Evolutionary conservation across 2,888 invertebrate species (phyloP), one percentile per base, ranked within the genome.

Genomic region (Listrodromus nycthemerus): DNA sequence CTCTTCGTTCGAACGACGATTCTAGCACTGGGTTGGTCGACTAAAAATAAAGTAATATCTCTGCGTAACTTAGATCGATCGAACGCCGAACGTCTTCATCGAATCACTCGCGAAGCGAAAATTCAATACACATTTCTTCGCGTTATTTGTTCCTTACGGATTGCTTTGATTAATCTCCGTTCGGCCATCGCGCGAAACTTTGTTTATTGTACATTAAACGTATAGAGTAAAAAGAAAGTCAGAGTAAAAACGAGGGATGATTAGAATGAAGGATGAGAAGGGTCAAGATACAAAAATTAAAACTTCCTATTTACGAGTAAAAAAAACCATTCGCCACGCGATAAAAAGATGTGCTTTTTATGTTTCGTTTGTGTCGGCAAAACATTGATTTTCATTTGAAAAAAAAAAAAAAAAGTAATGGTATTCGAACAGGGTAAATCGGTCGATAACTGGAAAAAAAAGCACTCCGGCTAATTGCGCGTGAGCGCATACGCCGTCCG

Each of bases 241-340:
- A 71, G 74, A 78, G 71, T 83, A 83, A 82, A 85, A 86, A 82
- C 82, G 30, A 52, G 45, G 24, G 50, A 73, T 58, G 73, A 79
- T 58, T 75, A 65, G 73, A 63, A 80, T 79, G 85, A 82, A 10
- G 21, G 73, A 69, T 80, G 81, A 75, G 74, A 61, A 78, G n/a
- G 2, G 16, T 58, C 85, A 65, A 80, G 66, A 79, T 76, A 85
- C 81, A 85, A 88, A 88, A 90, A 88, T 85, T 86, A 86, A 84
- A 82, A 85, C 73, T 52, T 80, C 67, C 80, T 69, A 85, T 86
- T 86, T 82, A 79, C 81, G 83, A 86, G 84, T 87, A 87, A 89
- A 88, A 89, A 79, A 86, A 67, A 37, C 79, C 84, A 71, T 86
- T 83, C 66, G 19, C 48, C 58, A 27, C 50, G 50, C 48, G 71